Evolutionary conservation across 1,140 invertebrate genomes (phyloP), one percentile per base, ranked within the genome.

Genomic region (Apis cerana): DNA sequence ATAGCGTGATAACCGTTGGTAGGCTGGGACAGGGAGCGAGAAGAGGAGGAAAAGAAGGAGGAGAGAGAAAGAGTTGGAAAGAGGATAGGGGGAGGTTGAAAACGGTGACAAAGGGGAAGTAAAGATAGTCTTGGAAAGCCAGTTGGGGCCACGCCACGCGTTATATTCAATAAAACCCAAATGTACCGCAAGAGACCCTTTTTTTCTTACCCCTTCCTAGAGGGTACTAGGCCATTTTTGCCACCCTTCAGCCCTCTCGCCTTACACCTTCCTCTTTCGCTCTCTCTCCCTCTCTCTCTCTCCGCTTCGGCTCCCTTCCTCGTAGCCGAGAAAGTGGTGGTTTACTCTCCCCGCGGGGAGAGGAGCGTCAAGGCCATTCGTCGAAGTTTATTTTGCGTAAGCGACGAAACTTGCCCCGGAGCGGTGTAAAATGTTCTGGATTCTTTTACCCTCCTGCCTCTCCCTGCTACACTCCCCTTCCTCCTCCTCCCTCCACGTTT

Each of bases 81-180:
- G 48, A 17, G 48, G 27, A 27, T 27, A 27, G 21, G n/a, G 13
- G 48, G 19, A 54, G 21, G 71, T 68, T 23, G 85, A 78, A 7
- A 75, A 82, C 67, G 85, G 48, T 82, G 76, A 80, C 82, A 83
- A 83, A 80, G 72, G 33, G 82, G 69, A 72, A 76, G 80, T 82
- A 67, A 43, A 27, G 71, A 85, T 74, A 85, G 80, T 89, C 87
- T 84, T 86, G 83, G 83, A 86, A 88, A 88, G 88, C 81, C 75
- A 74, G 79, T 89, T 80, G 88, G 78, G 82, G 76, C 76, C 83
- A 77, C 33, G 71, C 64, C 74, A 67, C 80, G 72, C 87, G 86
- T 91, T 91, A 90, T 90, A 91, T 91, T 92, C 90, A 90, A 92
- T 91, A 92, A 92, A 91, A 91, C 79, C 90, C 87, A 90, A 92